Conservation (phyloP, 2,888 invertebrate species). For the Rhogogaster chlorosoma region DNA sequence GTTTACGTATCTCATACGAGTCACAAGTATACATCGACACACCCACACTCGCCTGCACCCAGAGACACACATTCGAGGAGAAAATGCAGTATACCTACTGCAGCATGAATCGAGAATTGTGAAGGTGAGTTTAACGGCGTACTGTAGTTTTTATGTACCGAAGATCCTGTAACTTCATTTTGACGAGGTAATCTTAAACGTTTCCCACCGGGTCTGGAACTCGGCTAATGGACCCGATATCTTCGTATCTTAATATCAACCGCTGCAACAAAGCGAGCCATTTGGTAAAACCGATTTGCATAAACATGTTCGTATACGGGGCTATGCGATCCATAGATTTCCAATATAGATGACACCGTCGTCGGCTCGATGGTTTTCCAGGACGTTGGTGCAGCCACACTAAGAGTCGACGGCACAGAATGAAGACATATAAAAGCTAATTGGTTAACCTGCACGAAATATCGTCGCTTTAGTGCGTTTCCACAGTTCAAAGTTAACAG, state of each 20-base stretch:
- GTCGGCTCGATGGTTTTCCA: conserved; percentile 21
- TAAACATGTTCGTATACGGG: conserved; percentile 61
- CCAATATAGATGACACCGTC: conserved; percentile 61
- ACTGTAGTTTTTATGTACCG: neutral
- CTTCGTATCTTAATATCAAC: conserved; percentile 63
- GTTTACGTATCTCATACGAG: neutral
- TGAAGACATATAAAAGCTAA: conserved; percentile 42
- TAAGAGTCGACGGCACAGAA: neutral
- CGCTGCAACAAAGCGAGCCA: conserved; percentile 58
- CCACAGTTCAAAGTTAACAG: neutral
- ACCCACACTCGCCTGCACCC: neutral
- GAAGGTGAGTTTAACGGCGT: neutral
- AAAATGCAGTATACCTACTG: neutral
- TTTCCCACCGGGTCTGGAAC: conserved; percentile 53
- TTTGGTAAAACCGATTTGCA: conserved; percentile 64
- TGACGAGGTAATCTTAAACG: conserved; percentile 53
- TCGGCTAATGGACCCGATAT: conserved; percentile 64
- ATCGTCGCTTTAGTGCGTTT: neutral
- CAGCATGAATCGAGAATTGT: neutral
- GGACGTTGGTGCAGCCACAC: neutral
- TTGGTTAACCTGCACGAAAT: conserved; percentile 30
- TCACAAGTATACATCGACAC: neutral
- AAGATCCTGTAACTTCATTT: neutral
- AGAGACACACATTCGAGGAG: neutral
- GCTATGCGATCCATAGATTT: conserved; percentile 59